Evolutionary conservation across 2,888 invertebrate species (phyloP).

Genomic region (Argyresthia goedartella): DNA sequence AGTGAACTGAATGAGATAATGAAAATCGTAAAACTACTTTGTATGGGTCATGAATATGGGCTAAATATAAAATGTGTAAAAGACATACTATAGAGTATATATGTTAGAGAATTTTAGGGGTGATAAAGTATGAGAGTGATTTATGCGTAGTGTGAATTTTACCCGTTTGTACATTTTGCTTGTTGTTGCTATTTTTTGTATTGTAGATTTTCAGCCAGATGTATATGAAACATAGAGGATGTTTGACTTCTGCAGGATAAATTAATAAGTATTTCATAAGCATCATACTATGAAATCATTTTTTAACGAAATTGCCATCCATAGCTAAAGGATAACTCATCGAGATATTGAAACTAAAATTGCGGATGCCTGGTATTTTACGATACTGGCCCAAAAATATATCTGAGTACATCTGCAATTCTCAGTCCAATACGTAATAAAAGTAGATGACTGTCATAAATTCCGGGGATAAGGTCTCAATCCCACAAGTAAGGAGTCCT

Average conservation of each 20-base stretch:
- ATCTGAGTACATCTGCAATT: constrained; percentile 50
- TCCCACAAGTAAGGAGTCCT: constrained; percentile 23
- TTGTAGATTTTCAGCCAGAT: no score
- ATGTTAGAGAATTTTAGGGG: neutral
- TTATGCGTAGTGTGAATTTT: no score
- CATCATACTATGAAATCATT: neutral
- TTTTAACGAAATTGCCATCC: neutral
- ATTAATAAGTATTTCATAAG: neutral
- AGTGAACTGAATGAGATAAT: neutral
- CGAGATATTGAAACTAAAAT: no score
- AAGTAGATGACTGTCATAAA: constrained; percentile 51
- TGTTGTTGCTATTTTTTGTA: no score
- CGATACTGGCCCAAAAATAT: constrained; percentile 13
- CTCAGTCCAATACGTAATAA: constrained; percentile 58
- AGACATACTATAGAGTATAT: no score
- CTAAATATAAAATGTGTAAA: neutral
- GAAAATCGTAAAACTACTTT: no score
- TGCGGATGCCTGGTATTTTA: neutral
- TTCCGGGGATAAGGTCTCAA: constrained; percentile 34
- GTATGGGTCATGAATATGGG: neutral
- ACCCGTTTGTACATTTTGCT: no score
- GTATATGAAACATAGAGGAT: no score
- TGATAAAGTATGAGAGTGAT: neutral
- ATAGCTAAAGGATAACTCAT: neutral
- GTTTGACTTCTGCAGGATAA: neutral